Base-by-base conservation (phyloP, 2,113 vertebrate genomes). In the Cryptotis parvus region DNA sequence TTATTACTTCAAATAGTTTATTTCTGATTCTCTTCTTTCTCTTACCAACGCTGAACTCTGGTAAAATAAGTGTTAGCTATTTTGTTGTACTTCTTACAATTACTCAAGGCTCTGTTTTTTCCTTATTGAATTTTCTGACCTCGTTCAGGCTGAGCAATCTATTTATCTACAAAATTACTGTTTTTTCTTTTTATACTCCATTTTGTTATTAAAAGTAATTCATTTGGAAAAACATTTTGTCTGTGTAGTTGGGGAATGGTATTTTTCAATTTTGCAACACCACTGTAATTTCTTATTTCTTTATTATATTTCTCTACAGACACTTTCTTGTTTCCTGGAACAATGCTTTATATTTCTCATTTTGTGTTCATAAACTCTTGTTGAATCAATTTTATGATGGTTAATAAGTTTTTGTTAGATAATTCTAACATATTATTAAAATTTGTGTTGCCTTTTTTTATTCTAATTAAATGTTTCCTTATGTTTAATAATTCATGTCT, bases 191-290 rank as follows among this genome's bases (percentile, higher is more conserved):
- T 52, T n/a, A 37, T 55, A 2, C 33, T 86, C 11, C 20, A 72
- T 72, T 72, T 12, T 87, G 26, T 33, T 83, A 58, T 1, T 77
- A 52, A 33, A 77, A 49, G 6, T 14, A 29, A 77, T 70, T 41
- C 1, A 26, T 35, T 72, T 58, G 55, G 55, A 58, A 58, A 22
- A 58, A 35, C 76, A 41, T n/a, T 33, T n/a, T 33, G 22, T 80
- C 5, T 74, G 35, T n/a, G 1, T 14, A 39, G 14, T 68, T 68
- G 31, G 65, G 65, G 65, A 14, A 68, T 15, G 65, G 4, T 52
- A 76, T 33, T 63, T 93, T 82, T 90, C 14, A 45, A 75, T 86
- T 76, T 11, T 55, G n/a, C 49, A 76, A 43, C 69, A 35, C 9
- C 55, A 58, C 55, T 49, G 69, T 69, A 52, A 18, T 6, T 52